Conservation (phyloP, 1,140 invertebrate genomes). For the Varroa destructor region DNA sequence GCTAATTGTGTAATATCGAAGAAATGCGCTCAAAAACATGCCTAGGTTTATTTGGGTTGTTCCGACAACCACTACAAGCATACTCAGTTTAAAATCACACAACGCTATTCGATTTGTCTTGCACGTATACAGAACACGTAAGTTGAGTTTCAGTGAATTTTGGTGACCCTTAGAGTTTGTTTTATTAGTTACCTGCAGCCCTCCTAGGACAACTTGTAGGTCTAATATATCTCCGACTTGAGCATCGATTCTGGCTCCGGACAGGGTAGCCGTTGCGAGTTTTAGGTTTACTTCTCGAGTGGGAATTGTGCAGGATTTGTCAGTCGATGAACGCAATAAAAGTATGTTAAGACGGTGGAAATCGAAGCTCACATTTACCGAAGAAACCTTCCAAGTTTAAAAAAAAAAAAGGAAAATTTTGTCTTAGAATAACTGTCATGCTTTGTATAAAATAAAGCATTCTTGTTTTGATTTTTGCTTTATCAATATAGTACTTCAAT, state of each 20-base stretch:
- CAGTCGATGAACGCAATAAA: slow-evolving; percentile 59
- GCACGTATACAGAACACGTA: no score
- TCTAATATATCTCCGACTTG: background rate
- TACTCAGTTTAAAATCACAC: no score
- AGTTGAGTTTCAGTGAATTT: no score
- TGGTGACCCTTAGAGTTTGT: background rate
- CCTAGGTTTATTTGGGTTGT: no score
- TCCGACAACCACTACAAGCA: no score
- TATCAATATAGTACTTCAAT: no score
- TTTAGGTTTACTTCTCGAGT: slow-evolving; percentile 57
- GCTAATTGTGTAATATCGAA: no score
- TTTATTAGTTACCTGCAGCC: slow-evolving; percentile 50
- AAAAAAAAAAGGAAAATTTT: background rate
- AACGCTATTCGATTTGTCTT: no score
- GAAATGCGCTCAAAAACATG: no score
- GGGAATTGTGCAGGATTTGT: slow-evolving; percentile 45
- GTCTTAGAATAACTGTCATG: no score
- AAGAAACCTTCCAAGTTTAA: slow-evolving; percentile 25
- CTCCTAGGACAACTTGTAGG: slow-evolving; percentile 12
- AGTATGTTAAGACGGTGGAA: slow-evolving; percentile 79
- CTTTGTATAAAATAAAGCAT: no score
- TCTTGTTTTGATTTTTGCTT: no score
- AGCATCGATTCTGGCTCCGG: slow-evolving; percentile 75
- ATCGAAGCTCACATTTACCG: slow-evolving; percentile 57
- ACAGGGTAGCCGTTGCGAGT: slow-evolving; percentile 81